Conservation (phyloP, 2,113 vertebrate species). For the Numida meleagris region DNA sequence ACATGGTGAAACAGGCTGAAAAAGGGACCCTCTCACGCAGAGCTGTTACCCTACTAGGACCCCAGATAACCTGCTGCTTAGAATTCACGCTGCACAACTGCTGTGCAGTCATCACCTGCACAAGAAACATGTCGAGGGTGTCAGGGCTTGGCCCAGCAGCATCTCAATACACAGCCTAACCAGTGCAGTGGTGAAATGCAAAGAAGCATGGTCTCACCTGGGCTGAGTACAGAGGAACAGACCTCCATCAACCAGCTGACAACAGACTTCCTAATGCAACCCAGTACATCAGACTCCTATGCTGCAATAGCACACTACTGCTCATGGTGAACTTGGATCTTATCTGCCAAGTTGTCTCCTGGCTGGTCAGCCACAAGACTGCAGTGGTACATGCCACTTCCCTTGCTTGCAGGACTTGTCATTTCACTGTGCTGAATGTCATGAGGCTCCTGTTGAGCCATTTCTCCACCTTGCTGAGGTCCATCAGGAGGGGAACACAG, state of each 20-base stretch:
- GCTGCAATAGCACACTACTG: neutral
- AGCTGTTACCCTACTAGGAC: neutral
- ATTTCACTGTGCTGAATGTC: neutral
- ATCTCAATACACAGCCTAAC: neutral
- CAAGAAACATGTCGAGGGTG: neutral
- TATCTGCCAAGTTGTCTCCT: neutral
- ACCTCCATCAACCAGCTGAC: neutral
- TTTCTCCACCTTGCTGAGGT: neutral
- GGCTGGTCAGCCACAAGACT: neutral
- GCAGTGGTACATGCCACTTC: neutral
- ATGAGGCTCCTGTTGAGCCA: neutral
- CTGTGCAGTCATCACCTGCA: neutral
- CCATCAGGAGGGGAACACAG: neutral
- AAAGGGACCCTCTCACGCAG: neutral
- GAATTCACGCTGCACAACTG: neutral
- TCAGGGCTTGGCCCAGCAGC: neutral
- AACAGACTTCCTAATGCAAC: neutral
- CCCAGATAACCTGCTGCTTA: neutral
- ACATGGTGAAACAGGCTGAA: accelerated
- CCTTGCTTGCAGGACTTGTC: neutral
- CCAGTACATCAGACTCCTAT: neutral
- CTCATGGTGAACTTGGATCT: neutral
- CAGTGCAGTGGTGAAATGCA: neutral
- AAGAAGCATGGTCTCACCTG: neutral
- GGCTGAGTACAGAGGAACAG: neutral